phyloP scores from a whole-genome alignment of 2,113 vertebrate species.

The Pseudorectes ferrugineus region DNA sequence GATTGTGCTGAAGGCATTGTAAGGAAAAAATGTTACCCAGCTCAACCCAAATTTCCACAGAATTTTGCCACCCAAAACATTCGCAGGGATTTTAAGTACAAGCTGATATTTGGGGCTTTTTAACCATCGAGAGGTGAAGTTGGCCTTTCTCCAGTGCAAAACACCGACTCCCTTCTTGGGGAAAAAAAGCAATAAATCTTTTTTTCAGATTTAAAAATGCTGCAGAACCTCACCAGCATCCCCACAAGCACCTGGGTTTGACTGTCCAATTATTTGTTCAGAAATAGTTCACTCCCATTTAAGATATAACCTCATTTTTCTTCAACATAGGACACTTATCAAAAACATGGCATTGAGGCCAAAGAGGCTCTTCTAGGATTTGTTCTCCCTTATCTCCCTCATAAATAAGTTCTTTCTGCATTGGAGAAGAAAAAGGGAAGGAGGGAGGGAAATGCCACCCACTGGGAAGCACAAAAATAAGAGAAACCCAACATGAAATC shows the following conservation, averaged over 20 bases:
- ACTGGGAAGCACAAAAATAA: not conserved
- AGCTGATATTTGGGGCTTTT: not conserved
- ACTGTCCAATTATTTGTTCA: not conserved
- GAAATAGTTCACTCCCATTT: not conserved
- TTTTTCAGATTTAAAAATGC: not conserved
- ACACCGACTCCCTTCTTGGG: not conserved
- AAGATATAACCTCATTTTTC: not conserved
- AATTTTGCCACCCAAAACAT: constrained; percentile 46
- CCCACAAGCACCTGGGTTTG: not conserved
- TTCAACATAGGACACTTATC: not conserved
- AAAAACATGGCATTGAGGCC: not conserved
- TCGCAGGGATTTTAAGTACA: not conserved
- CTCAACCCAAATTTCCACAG: constrained; percentile 49
- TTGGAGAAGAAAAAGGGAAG: not conserved
- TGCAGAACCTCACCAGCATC: constrained; percentile 12
- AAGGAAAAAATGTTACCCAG: constrained; percentile 55
- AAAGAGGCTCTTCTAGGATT: not conserved
- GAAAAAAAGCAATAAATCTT: not conserved
- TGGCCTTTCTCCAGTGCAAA: not conserved
- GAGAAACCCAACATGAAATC: not conserved
- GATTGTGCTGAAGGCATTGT: constrained; percentile 56
- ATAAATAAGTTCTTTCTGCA: not conserved
- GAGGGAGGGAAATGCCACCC: not conserved
- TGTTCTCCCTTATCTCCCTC: not conserved
- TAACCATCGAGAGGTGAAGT: not conserved